Conservation (phyloP, 2,113 vertebrate species). For the Chloropsis hardwickii region DNA sequence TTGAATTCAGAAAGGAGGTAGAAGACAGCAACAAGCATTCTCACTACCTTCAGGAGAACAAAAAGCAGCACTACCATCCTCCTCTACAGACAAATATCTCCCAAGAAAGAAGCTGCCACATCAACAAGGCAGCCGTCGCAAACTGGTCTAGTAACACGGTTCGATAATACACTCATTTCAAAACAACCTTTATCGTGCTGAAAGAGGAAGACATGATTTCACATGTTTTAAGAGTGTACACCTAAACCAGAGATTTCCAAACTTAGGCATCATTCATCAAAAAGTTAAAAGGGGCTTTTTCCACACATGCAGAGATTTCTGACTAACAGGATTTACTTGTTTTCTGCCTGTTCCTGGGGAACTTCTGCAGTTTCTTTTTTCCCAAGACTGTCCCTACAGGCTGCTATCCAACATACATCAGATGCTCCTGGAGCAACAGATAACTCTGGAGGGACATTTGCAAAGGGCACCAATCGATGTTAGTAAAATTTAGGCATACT, state of each 20-base stretch:
- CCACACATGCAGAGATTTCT: not conserved
- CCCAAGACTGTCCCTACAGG: constrained; percentile 55
- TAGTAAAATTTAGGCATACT: not conserved
- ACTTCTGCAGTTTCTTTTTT: constrained; percentile 20
- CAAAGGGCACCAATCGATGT: not conserved
- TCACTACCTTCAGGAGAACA: not conserved
- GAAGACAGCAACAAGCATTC: not conserved
- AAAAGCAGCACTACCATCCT: not conserved
- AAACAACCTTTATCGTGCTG: not conserved
- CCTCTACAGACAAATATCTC: not conserved
- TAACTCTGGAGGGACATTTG: constrained; percentile 37
- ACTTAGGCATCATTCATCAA: constrained; percentile 39
- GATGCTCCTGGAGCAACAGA: constrained; percentile 54
- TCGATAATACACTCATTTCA: not conserved
- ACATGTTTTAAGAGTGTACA: constrained; percentile 49
- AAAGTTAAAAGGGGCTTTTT: constrained; percentile 58
- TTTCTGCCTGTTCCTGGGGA: constrained; percentile 34
- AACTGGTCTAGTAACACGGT: not conserved
- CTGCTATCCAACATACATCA: constrained; percentile 67
- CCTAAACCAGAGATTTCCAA: constrained; percentile 33
- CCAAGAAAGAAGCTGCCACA: not conserved
- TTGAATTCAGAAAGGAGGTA: not conserved
- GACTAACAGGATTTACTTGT: constrained; percentile 57
- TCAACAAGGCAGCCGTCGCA: not conserved
- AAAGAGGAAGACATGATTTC: constrained; percentile 11